Evolutionary conservation across 2,113 vertebrate genomes (phyloP).

Genomic region (Lepisosteus oculatus): DNA sequence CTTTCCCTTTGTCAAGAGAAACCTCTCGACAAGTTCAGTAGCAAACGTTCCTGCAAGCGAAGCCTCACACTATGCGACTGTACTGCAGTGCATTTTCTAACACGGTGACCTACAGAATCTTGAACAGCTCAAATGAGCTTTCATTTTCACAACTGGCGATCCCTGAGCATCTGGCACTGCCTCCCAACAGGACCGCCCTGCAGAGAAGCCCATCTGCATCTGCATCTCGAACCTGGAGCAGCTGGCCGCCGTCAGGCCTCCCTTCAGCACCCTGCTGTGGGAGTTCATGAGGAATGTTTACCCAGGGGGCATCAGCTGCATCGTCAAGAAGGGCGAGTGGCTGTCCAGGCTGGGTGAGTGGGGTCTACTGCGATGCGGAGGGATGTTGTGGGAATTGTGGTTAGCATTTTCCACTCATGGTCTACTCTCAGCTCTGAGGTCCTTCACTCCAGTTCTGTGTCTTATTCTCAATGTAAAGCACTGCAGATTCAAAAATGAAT

Average conservation of each 20-base stretch:
- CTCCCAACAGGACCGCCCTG: constrained; percentile 73
- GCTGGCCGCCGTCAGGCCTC: constrained; percentile 70
- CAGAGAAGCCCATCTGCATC: constrained; percentile 85
- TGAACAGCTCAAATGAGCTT: neutral
- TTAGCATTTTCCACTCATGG: too few relatives aligned
- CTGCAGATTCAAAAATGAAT: too few relatives aligned
- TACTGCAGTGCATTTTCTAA: too few relatives aligned
- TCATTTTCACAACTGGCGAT: neutral
- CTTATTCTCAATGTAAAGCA: too few relatives aligned
- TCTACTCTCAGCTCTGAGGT: too few relatives aligned
- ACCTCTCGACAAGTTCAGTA: neutral
- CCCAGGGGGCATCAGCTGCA: constrained; percentile 84
- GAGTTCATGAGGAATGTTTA: constrained; percentile 86
- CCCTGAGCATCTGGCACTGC: neutral
- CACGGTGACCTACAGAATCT: too few relatives aligned
- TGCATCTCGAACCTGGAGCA: constrained; percentile 84
- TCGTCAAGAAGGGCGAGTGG: constrained; percentile 84
- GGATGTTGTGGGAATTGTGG: too few relatives aligned
- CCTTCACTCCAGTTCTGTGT: too few relatives aligned
- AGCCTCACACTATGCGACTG: too few relatives aligned
- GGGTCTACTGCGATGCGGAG: too few relatives aligned
- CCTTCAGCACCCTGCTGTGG: constrained; percentile 83
- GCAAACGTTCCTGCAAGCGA: too few relatives aligned
- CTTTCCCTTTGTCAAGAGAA: neutral
- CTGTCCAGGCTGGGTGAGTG: constrained; percentile 71